Evolutionary conservation across 2,797 vertebrate species (phyloP), one percentile per base, ranked within the genome.

Genomic region (Simalia tracyae): DNA sequence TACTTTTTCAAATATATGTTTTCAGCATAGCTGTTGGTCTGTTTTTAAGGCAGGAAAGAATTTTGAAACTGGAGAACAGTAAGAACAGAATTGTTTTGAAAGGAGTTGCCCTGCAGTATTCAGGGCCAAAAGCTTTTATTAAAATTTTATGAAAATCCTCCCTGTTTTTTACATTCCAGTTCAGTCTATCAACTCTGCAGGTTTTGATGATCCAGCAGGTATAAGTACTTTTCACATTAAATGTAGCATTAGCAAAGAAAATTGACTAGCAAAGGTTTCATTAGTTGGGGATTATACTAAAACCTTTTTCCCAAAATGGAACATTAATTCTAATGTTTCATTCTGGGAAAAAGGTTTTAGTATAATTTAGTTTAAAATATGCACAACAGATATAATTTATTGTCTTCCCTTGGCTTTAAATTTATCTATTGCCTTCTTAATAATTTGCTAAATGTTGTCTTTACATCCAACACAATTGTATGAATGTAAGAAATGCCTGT

Each of bases 211-310:
- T 97, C 97, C 95, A 96, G 96, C 95, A 96, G 97, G 97, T 98
- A 97, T 96, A 97, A 97, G 96, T 95, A 97, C 95, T 97, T 97
- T 96, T 95, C 96, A 97, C 97, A 97, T 94, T 96, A 97, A 97
- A 97, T 96, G 96, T 96, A 97, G 97, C 97, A 98, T 98, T 98
- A 98, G 98, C 97, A 98, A 98, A 98, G 96, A 96, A 96, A 97
- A 97, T 97, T 98, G 97, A 97, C 97, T 96, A 98, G 98, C 98
- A 97, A 97, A 97, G 96, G 95, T 98, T 99, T 99, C 98, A 99
- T 99, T 99, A 99, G 98, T 98, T 98, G 96, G 95, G 98, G 98
- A 99, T 99, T 99, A 99, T 98, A 96, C 94, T 97, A 97, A 97
- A 97, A 97, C 96, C 97, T 96, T 97, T 46, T 98, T 97, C 97